Evolutionary conservation across 2,113 vertebrate genomes (phyloP).

Genomic region (Brachypodius melanocephalos): DNA sequence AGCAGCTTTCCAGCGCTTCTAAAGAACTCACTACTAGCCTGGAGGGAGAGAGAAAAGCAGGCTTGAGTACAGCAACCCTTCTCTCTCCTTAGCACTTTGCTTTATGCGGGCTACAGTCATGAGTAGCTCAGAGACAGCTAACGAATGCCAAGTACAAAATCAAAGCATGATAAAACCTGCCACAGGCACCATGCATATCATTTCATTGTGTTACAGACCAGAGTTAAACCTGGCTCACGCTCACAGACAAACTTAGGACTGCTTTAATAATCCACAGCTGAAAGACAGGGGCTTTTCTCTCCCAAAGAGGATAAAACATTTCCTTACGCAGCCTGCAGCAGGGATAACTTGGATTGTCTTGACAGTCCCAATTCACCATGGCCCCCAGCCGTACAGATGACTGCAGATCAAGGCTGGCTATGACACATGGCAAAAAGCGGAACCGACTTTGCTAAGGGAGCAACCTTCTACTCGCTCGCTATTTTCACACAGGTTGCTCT

Average conservation of each 20-base stretch:
- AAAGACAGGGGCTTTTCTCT: slow-evolving; percentile 73
- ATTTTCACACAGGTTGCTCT: slow-evolving; percentile 42
- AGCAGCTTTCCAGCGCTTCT: slow-evolving; percentile 97
- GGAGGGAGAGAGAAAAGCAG: slow-evolving; percentile 73
- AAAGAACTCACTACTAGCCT: slow-evolving; percentile 98
- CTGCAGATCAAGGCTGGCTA: slow-evolving; percentile 60
- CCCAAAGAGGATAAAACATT: slow-evolving; percentile 74
- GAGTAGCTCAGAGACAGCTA: slow-evolving; percentile 71
- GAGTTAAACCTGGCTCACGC: slow-evolving; percentile 73
- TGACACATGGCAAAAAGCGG: slow-evolving; percentile 58
- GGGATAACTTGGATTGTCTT: slow-evolving; percentile 75
- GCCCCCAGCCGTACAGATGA: slow-evolving; percentile 60
- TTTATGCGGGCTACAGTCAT: slow-evolving; percentile 48
- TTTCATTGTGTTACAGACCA: slow-evolving; percentile 70
- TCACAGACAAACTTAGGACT: slow-evolving; percentile 76
- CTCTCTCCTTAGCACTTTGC: slow-evolving; percentile 59
- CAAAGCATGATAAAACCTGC: slow-evolving; percentile 76
- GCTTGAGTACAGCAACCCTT: slow-evolving; percentile 68
- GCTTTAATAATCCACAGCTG: slow-evolving; percentile 72
- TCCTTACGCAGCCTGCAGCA: slow-evolving; percentile 74
- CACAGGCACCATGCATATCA: slow-evolving; percentile 73
- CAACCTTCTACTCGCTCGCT: slow-evolving; percentile 19
- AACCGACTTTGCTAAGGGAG: slow-evolving; percentile 45
- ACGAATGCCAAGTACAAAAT: slow-evolving; percentile 74
- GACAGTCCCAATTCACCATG: slow-evolving; percentile 67